Evolutionary conservation across 2,888 invertebrate genomes (phyloP).

Genomic region (Drosophila birchii): DNA sequence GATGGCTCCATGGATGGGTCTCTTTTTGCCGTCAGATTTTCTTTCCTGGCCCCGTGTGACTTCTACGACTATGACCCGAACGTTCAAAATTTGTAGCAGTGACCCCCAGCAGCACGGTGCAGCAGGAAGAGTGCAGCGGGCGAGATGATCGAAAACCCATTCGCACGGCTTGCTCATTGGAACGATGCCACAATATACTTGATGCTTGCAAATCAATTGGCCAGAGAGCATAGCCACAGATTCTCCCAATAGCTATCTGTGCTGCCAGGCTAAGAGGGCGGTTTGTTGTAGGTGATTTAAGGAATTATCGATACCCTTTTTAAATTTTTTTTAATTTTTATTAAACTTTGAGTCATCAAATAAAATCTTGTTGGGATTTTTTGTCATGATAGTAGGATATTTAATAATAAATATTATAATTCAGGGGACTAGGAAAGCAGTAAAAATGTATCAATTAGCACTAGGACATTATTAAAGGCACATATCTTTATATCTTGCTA

Average conservation of each 20-base stretch:
- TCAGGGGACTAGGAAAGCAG: no score
- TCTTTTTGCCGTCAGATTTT: conserved; percentile 1
- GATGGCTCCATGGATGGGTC: conserved; percentile 29
- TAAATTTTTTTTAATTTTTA: neutral
- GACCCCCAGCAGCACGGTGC: conserved; percentile 50
- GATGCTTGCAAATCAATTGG: conserved; percentile 76
- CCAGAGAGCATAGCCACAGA: conserved; percentile 63
- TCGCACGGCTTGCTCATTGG: conserved; percentile 78
- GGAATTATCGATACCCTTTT: conserved; percentile 34
- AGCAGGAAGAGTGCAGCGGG: conserved; percentile 17
- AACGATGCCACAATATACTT: conserved; percentile 71
- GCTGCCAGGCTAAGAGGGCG: conserved; percentile 9
- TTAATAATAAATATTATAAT: no score
- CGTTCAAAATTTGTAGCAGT: conserved; percentile 81
- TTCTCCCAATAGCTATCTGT: conserved; percentile 33
- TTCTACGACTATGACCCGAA: conserved; percentile 75
- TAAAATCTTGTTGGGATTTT: no score
- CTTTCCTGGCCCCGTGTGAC: conserved; percentile 66
- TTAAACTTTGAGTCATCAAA: no score
- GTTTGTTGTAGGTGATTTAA: neutral
- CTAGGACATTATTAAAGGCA: neutral
- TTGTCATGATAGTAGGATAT: no score
- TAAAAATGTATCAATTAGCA: no score
- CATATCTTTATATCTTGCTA: neutral
- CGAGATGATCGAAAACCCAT: conserved; percentile 69